phyloP scores from a whole-genome alignment of 2,888 invertebrate species.

The Apodemia mormo region DNA sequence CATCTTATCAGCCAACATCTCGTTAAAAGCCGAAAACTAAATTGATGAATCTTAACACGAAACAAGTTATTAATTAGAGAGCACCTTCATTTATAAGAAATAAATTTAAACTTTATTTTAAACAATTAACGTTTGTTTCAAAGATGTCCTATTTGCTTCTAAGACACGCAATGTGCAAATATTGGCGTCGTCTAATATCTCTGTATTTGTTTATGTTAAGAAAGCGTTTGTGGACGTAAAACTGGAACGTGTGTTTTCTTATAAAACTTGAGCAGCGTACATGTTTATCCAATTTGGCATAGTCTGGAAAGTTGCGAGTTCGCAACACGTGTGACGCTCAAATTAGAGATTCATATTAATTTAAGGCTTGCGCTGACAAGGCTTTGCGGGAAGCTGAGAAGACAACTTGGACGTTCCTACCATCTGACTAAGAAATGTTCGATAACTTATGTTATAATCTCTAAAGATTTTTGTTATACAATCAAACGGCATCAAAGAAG shows the following conservation, averaged over 20 bases:
- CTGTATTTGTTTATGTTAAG: background rate
- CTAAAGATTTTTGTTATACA: background rate
- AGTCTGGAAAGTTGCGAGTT: conserved; percentile 80
- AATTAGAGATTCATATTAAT: conserved; percentile 82
- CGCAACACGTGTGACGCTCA: conserved; percentile 77
- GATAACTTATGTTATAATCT: background rate
- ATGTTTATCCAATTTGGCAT: conserved; percentile 80
- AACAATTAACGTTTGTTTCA: no score
- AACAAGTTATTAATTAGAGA: no score
- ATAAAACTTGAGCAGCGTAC: conserved; percentile 59
- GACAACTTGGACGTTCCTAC: conserved; percentile 30
- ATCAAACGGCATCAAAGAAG: background rate
- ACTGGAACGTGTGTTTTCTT: conserved; percentile 42
- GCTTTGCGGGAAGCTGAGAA: conserved; percentile 32
- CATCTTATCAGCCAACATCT: no score
- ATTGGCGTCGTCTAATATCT: no score
- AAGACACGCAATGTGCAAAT: no score
- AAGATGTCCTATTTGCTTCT: no score
- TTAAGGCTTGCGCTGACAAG: conserved; percentile 59
- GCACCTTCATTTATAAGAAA: no score
- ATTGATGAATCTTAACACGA: no score
- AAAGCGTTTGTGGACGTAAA: conserved; percentile 27
- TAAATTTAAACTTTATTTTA: no score
- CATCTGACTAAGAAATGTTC: conserved; percentile 22
- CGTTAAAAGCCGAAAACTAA: no score